phyloP scores from a whole-genome alignment of 2,888 invertebrate species.

The Cheiracanthium punctorium region DNA sequence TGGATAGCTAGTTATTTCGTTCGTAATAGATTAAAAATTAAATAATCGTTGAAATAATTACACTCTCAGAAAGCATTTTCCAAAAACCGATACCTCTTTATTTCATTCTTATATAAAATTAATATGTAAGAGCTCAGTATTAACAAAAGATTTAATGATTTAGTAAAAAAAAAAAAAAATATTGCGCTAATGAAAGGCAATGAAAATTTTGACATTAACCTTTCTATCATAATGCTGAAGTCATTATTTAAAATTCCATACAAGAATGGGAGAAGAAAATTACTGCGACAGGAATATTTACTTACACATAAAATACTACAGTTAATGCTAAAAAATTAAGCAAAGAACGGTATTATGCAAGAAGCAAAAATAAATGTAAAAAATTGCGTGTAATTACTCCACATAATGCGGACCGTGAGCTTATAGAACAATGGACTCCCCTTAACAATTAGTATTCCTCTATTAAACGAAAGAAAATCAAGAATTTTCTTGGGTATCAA shows the following conservation, averaged over 20 bases:
- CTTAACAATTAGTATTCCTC: not conserved
- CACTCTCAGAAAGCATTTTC: too few species aligned
- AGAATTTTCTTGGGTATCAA: not conserved
- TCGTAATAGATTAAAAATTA: too few species aligned
- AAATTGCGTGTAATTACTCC: not conserved
- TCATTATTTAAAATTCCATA: not conserved
- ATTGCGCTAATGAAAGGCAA: not conserved
- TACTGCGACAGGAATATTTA: not conserved
- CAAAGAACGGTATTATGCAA: not conserved
- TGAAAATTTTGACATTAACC: not conserved
- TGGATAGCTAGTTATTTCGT: too few species aligned
- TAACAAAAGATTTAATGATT: too few species aligned
- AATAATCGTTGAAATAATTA: too few species aligned
- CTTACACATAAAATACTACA: not conserved
- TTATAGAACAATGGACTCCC: not conserved
- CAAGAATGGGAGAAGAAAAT: not conserved
- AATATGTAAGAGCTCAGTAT: too few species aligned
- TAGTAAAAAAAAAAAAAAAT: too few species aligned
- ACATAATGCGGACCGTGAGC: not conserved
- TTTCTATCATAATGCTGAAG: not conserved
- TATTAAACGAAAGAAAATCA: not conserved
- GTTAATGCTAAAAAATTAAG: not conserved
- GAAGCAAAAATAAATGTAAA: not conserved
- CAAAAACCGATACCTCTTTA: too few species aligned
- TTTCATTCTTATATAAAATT: too few species aligned